These are phyloP conservation scores for Notechis scutatus DNA, from an alignment of 2,113 vertebrate species.

Conservation along the genomic window DNA sequence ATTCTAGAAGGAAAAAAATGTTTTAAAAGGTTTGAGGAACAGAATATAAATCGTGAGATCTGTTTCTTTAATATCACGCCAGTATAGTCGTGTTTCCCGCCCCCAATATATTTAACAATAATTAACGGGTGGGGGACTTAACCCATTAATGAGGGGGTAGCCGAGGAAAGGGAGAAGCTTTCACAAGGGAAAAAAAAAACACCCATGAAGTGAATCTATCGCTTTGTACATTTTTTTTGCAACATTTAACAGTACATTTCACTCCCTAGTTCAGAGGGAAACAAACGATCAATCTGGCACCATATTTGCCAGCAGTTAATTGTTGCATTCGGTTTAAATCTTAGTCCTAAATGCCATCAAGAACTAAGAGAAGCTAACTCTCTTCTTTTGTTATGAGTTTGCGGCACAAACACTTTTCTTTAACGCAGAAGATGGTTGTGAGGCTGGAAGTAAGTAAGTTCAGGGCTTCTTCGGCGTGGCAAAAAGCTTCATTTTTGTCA, in stretches of 20 bases:
- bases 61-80: neutral
- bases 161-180: neutral
- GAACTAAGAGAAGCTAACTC: neutral
- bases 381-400: neutral
- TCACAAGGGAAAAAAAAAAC: conserved; percentile 6
- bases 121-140: conserved; percentile 25
- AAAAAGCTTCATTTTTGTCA: neutral
- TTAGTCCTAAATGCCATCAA: neutral
- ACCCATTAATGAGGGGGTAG: conserved; percentile 35
- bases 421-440: neutral
- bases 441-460: neutral
- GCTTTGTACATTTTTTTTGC: neutral
- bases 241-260: accelerated
- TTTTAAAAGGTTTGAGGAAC: conserved; percentile 16
- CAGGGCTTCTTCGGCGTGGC: neutral
- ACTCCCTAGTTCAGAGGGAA: neutral
- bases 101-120: conserved; percentile 23
- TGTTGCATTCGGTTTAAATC: neutral
- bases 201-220: neutral
- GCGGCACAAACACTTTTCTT: neutral
- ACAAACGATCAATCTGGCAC: neutral
- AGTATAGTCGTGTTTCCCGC: neutral
- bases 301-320: neutral
- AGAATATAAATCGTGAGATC: neutral
- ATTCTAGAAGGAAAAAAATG: neutral